These are phyloP conservation scores for Spheniscus mendiculus DNA, from an alignment of 2,113 vertebrate genomes.

Conservation along the genomic window DNA sequence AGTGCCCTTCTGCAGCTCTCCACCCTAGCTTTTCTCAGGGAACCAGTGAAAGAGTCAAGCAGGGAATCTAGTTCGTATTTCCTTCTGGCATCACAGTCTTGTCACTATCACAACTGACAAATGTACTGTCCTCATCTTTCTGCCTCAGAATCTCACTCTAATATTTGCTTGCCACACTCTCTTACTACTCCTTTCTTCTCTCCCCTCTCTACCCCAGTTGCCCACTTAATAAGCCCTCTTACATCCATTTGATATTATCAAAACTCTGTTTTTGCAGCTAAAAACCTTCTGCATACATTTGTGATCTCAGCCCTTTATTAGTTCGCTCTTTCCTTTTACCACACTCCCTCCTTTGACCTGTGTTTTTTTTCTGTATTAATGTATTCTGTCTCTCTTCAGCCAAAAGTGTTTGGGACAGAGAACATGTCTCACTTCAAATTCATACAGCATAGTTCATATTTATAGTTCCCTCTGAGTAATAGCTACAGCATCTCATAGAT, in stretches of 20 bases:
- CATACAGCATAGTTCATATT: not conserved
- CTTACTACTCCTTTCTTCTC: not conserved
- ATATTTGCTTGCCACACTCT: not conserved
- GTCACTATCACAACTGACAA: not conserved
- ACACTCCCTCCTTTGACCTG: not conserved
- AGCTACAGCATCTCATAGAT: not conserved
- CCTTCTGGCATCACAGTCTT: not conserved
- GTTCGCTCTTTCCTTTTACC: not conserved
- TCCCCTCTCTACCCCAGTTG: not conserved
- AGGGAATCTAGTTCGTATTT: not conserved
- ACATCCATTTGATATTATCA: not conserved
- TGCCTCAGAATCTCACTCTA: not conserved
- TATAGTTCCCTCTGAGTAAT: not conserved
- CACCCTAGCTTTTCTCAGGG: not conserved
- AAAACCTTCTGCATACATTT: not conserved
- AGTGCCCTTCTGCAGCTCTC: not conserved
- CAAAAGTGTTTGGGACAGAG: not conserved
- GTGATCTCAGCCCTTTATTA: not conserved
- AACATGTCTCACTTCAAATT: not conserved
- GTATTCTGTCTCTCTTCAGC: not conserved
- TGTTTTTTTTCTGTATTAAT: not conserved
- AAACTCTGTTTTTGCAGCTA: not conserved
- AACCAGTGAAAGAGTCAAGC: not conserved
- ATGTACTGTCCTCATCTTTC: not conserved
- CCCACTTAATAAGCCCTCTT: not conserved